phyloP scores from a whole-genome alignment of 1,140 invertebrate genomes.

The Drosophila ironensis region DNA sequence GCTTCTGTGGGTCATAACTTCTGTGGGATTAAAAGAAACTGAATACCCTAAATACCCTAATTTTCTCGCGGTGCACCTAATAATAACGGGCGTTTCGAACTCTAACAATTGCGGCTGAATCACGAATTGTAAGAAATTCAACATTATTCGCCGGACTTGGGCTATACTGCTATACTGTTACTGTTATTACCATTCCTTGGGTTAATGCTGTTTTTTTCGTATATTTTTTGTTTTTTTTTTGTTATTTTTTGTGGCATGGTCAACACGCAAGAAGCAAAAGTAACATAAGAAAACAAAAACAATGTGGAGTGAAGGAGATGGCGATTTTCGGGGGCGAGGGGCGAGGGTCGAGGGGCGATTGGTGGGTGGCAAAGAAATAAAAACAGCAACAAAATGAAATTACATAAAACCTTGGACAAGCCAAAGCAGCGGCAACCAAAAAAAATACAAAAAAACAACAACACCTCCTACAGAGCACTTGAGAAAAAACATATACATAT shows the following conservation, averaged over 20 bases:
- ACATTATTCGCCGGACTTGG: conserved; percentile 22
- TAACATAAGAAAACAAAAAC: conserved; percentile 30
- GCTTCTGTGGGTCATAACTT: no score
- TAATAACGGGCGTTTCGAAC: conserved; percentile 33
- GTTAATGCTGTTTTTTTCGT: conserved; percentile 25
- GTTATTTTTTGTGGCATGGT: conserved; percentile 32
- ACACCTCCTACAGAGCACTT: conserved; percentile 4
- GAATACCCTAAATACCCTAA: no score
- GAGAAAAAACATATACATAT: not conserved
- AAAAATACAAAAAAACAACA: not conserved
- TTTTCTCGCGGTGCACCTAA: not conserved
- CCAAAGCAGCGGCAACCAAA: not conserved
- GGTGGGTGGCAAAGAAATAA: conserved; percentile 4
- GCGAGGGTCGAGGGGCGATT: no score
- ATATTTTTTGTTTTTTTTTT: conserved; percentile 23
- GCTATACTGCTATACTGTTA: conserved; percentile 20
- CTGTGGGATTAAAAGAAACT: not conserved
- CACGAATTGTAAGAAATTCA: conserved; percentile 32
- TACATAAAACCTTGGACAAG: conserved; percentile 66
- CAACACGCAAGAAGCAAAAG: conserved; percentile 67
- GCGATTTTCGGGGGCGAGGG: not conserved
- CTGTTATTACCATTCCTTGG: conserved; percentile 23
- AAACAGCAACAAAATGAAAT: conserved; percentile 58
- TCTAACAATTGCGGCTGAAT: conserved; percentile 8
- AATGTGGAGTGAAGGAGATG: conserved; percentile 21